phyloP scores from a whole-genome alignment of 2,797 vertebrate species.

The Scolopax rusticola region DNA sequence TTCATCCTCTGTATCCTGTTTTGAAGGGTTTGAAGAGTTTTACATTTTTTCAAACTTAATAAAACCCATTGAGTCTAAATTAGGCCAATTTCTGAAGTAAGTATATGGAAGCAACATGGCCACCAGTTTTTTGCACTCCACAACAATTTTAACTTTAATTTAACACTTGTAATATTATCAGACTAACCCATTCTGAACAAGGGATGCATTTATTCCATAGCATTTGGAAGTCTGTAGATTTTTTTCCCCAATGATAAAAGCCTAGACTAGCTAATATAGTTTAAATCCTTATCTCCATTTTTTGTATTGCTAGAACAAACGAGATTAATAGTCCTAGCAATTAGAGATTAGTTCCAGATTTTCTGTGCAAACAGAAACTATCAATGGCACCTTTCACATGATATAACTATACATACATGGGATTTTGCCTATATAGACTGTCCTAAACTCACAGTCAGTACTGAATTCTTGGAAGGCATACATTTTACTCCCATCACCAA shows the following conservation, averaged over 20 bases:
- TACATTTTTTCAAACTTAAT: not conserved
- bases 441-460: not conserved
- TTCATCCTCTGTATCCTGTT: not conserved
- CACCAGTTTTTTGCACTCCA: not conserved
- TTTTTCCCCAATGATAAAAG: not conserved
- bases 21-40: not conserved
- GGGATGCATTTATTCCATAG: not conserved
- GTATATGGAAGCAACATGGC: not conserved
- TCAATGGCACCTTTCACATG: not conserved
- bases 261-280: not conserved
- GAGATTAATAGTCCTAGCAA: not conserved
- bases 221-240: not conserved
- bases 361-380: not conserved
- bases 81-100: not conserved
- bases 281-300: not conserved
- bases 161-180: not conserved
- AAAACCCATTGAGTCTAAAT: not conserved
- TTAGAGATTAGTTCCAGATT: not conserved
- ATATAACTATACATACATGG: not conserved
- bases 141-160: not conserved
- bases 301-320: not conserved
- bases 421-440: not conserved
- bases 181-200: not conserved
- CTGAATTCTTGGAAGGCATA: constrained; percentile 19
- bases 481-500: constrained; percentile 63